These are phyloP conservation scores for Eulemur albifrons DNA, from an alignment of 2,797 vertebrate genomes.

Conservation along the genomic window DNA sequence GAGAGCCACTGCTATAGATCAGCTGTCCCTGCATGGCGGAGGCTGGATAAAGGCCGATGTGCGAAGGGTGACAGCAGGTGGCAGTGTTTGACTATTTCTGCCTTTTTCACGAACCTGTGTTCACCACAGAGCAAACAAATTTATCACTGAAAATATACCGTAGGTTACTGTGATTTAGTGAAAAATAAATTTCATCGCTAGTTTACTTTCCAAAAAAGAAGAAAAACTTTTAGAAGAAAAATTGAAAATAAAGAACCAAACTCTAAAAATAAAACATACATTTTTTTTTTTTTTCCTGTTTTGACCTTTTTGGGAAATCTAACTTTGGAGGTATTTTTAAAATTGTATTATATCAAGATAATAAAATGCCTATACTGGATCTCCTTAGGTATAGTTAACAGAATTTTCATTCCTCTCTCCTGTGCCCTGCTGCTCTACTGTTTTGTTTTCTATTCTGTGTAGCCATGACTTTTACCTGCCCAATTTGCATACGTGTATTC, in stretches of 20 bases:
- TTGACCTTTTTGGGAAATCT: background rate
- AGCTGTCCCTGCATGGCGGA: rapidly evolving
- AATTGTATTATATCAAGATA: background rate
- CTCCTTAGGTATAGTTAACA: background rate
- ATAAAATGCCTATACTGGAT: background rate
- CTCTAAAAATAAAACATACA: background rate
- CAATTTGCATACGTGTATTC: background rate
- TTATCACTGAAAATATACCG: background rate
- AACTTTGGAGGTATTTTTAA: background rate
- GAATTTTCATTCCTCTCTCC: background rate
- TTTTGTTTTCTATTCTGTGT: background rate
- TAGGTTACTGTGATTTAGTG: background rate
- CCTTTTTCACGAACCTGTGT: background rate
- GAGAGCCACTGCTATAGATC: background rate
- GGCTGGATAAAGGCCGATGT: background rate
- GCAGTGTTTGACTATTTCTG: conserved; percentile 65
- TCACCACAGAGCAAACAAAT: background rate
- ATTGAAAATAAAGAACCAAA: background rate
- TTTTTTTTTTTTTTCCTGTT: background rate
- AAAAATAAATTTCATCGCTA: background rate
- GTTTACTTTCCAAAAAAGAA: background rate
- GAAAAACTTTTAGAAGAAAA: background rate
- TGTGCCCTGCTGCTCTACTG: background rate
- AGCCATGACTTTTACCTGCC: background rate
- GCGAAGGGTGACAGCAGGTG: conserved; percentile 63